Evolutionary conservation across 2,113 vertebrate species (phyloP), one percentile per base, ranked within the genome.

Genomic region (Oreochromis spilurus): DNA sequence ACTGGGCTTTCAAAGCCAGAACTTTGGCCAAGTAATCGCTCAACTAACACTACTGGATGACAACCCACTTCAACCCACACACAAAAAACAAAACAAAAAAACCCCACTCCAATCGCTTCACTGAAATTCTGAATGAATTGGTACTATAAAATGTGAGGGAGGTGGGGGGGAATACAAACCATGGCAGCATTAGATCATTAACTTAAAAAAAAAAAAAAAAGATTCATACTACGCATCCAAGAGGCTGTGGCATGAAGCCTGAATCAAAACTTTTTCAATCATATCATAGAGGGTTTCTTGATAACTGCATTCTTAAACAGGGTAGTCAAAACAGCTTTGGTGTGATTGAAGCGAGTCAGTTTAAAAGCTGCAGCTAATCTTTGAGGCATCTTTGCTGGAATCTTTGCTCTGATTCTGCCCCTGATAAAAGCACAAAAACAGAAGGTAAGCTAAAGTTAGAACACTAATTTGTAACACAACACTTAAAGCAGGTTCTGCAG

Each of bases 1-100:
- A 93, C 88, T 77, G 82, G 16, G 91, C 86, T 88, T 89, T 85
- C 57, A 90, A 87, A 88, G 91, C 89, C 92, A 84, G 62, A 90
- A 92, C 36, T 77, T 87, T 81, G 58, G 90, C 88, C 78, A 55
- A 91, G 87, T 91, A 84, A 86, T 84, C 48, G 8, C 82, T 91
- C 60, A 81, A 67, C 82, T 80, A 85, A 89, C 83, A 60, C 75
- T 65, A 36, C n/a, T 67, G 36, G 48, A 38, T 90, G 81, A 90
- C 85, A 91, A 82, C 10, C 9, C 48, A 67, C 48, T 55, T 84
- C 62, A 80, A 81, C 57, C 54, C 83, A 62, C 54, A 54, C 36
- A 31, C 84, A 13, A 67, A 67, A 67, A 12, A 65, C 2, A 38
- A 4, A 36, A 12, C 1, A 11, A 13, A 45, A 11, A 4, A 79